Percentiles rank a stretch among this genome's conserved stretches.
Evolutionary conservation across 1,140 invertebrate species (phyloP).

Genomic region (Drosophila parvula): DNA sequence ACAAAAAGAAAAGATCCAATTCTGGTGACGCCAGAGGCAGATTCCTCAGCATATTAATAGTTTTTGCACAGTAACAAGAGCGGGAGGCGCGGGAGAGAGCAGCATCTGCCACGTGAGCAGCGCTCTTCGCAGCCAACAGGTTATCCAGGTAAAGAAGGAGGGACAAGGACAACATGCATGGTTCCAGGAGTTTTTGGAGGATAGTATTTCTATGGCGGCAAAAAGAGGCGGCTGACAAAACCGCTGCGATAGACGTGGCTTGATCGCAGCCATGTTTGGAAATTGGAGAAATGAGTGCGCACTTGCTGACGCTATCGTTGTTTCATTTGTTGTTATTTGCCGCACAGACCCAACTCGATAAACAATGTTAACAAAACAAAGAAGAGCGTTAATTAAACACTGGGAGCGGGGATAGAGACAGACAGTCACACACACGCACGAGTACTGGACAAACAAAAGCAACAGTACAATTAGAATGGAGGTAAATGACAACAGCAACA

Average conservation of each 20-base stretch:
- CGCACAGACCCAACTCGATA: slow-evolving; percentile 60
- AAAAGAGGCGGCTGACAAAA: slow-evolving; percentile 14
- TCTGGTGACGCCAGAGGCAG: slow-evolving; percentile 34
- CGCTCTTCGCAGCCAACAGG: slow-evolving; percentile 22
- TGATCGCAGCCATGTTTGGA: slow-evolving; percentile 71
- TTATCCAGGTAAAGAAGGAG: slow-evolving; percentile 10
- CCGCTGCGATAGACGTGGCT: slow-evolving; percentile 63
- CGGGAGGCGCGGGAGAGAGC: slow-evolving; percentile 21
- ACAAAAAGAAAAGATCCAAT: slow-evolving; percentile 12
- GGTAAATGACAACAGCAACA: slow-evolving; percentile 38
- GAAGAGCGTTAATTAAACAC: slow-evolving; percentile 72
- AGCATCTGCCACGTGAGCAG: slow-evolving; percentile 36
- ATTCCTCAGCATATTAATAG: slow-evolving; percentile 41
- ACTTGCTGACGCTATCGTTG: slow-evolving; percentile 62
- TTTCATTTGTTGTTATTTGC: slow-evolving; percentile 46
- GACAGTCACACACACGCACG: slow-evolving; percentile 11
- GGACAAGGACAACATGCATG: slow-evolving; percentile 22
- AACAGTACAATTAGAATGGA: slow-evolving; percentile 67
- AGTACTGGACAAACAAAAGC: slow-evolving; percentile 35
- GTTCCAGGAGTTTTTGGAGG: background rate
- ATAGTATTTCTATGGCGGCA: slow-evolving; percentile 7
- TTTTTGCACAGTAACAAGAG: slow-evolving; percentile 13
- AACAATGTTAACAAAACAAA: slow-evolving; percentile 62
- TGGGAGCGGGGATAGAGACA: slow-evolving; percentile 44
- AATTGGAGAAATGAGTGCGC: slow-evolving; percentile 32